Evolutionary conservation across 1,140 invertebrate species (phyloP).

Genomic region (Calycopis cecrops): DNA sequence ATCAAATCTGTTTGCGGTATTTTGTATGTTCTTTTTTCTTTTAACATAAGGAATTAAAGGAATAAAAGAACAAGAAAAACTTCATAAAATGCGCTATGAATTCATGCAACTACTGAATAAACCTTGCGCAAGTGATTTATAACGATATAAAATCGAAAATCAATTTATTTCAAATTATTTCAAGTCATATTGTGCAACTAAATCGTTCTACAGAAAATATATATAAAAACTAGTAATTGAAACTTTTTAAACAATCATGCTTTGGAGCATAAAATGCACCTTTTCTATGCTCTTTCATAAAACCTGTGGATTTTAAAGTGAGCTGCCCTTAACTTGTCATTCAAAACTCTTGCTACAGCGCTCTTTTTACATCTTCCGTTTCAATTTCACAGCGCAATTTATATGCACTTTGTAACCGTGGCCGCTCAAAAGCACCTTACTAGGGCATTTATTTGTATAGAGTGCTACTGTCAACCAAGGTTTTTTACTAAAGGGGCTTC

Average conservation of each 20-base stretch:
- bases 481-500: slow-evolving; percentile 65
- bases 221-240: slow-evolving; percentile 26
- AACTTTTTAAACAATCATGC: slow-evolving; percentile 29
- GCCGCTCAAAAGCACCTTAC: slow-evolving; percentile 58
- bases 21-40: too few relatives aligned
- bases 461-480: slow-evolving; percentile 60
- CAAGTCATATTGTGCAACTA: too few relatives aligned
- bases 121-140: too few relatives aligned
- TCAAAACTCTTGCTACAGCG: slow-evolving; percentile 44
- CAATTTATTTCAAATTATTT: too few relatives aligned
- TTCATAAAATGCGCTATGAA: too few relatives aligned
- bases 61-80: too few relatives aligned
- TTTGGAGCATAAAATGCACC: slow-evolving; percentile 26
- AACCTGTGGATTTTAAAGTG: slow-evolving; percentile 48
- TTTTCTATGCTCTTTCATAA: slow-evolving; percentile 43
- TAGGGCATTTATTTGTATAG: slow-evolving; percentile 63
- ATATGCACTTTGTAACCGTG: slow-evolving; percentile 69
- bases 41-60: too few relatives aligned
- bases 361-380: slow-evolving; percentile 61
- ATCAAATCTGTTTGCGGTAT: too few relatives aligned
- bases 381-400: slow-evolving; percentile 66
- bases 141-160: too few relatives aligned
- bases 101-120: too few relatives aligned
- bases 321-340: slow-evolving; percentile 47
- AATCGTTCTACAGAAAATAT: too few relatives aligned